Percentiles rank a stretch among this genome's conserved stretches.
Evolutionary conservation across 2,113 vertebrate species (phyloP).

Genomic region (Eretmochelys imbricata): DNA sequence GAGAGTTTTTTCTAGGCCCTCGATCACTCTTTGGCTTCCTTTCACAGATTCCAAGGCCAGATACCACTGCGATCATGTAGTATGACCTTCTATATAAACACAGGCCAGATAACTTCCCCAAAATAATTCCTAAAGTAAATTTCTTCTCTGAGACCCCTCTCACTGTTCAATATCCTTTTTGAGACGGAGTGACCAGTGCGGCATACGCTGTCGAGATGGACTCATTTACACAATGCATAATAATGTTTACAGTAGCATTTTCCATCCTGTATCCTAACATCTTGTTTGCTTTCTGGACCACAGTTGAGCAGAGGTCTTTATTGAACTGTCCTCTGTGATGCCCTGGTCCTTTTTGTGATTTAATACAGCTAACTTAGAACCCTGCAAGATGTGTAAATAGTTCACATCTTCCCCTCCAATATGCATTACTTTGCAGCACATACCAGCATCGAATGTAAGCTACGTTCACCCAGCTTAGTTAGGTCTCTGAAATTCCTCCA

Average conservation of each 20-base stretch:
- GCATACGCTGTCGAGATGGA: conserved; percentile 33
- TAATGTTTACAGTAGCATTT: not conserved
- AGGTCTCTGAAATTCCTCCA: not conserved
- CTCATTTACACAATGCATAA: conserved; percentile 27
- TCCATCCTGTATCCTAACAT: conserved; percentile 13
- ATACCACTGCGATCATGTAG: not conserved
- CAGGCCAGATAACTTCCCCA: not conserved
- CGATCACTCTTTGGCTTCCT: not conserved
- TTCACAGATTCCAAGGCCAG: not conserved
- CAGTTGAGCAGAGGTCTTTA: not conserved
- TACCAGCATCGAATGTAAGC: not conserved
- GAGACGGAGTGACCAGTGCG: not conserved
- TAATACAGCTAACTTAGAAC: not conserved
- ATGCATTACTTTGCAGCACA: not conserved
- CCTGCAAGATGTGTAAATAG: not conserved
- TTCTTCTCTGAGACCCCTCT: not conserved
- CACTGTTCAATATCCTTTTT: conserved; percentile 14
- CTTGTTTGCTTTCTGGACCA: conserved; percentile 42
- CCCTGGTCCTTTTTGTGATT: not conserved
- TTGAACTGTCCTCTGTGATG: not conserved
- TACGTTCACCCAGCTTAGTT: not conserved
- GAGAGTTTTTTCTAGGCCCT: not conserved
- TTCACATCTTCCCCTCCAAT: not conserved
- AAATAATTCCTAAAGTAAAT: not conserved
- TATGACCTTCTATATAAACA: not conserved